These are phyloP conservation scores for Drosophila quinaria DNA, from an alignment of 2,888 invertebrate species.

Conservation along the genomic window DNA sequence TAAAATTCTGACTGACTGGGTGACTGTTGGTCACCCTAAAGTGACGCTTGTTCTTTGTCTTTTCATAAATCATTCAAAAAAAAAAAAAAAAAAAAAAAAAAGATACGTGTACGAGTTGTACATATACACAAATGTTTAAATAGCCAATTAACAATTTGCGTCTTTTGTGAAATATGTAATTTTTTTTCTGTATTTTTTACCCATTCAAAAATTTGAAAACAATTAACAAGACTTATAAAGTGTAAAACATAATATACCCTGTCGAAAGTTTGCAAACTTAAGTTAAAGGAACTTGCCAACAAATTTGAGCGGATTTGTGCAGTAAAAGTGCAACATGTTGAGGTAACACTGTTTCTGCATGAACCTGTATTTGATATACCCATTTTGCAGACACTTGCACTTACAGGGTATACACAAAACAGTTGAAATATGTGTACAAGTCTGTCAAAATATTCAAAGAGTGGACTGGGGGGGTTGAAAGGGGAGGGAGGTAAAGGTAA, in stretches of 20 bases:
- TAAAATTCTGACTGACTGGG: too few species aligned
- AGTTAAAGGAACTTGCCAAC: too few species aligned
- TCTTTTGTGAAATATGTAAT: slow-evolving; percentile 47
- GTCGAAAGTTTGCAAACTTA: background rate
- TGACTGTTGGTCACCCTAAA: slow-evolving; percentile 8
- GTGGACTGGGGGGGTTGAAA: background rate
- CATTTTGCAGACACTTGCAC: background rate
- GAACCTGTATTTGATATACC: background rate
- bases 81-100: background rate
- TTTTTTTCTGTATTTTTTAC: background rate
- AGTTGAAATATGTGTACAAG: slow-evolving; percentile 3
- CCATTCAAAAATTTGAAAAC: slow-evolving; percentile 16
- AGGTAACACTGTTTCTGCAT: background rate
- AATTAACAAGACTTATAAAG: background rate
- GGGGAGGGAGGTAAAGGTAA: background rate
- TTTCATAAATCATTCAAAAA: slow-evolving; percentile 1
- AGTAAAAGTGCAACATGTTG: background rate
- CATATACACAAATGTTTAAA: slow-evolving; percentile 56
- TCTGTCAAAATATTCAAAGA: slow-evolving; percentile 1
- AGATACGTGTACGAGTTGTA: background rate
- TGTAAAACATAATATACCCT: slow-evolving; percentile 7
- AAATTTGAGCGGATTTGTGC: background rate
- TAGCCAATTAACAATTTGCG: slow-evolving; percentile 75
- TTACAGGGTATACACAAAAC: background rate
- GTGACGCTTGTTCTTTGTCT: slow-evolving; percentile 10